Percentiles rank a stretch among this genome's conserved stretches.
These are phyloP conservation scores for Leptodactylus fuscus DNA, from an alignment of 2,113 vertebrate genomes.

Conservation along the genomic window DNA sequence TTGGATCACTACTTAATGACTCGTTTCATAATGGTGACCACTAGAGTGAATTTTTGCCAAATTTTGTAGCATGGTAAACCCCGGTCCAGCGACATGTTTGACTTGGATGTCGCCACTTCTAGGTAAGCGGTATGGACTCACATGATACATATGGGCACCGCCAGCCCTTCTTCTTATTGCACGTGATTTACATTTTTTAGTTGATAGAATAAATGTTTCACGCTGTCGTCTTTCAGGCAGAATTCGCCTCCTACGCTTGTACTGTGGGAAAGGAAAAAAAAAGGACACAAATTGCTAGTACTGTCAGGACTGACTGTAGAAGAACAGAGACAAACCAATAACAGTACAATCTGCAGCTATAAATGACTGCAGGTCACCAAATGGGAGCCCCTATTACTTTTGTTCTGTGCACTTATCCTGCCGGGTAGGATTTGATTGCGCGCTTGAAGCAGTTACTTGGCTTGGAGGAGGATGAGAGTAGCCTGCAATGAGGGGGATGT, in stretches of 20 bases:
- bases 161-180: constrained; percentile 13
- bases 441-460: background rate
- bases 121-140: too few relatives aligned
- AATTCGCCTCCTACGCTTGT: constrained; percentile 45
- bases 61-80: too few relatives aligned
- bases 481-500: background rate
- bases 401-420: constrained; percentile 1
- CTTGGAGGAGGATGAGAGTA: background rate
- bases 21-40: too few relatives aligned
- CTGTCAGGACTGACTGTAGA: constrained; percentile 46
- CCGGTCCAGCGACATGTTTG: too few relatives aligned
- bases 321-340: constrained; percentile 31
- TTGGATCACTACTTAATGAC: too few relatives aligned
- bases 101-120: too few relatives aligned
- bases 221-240: constrained; percentile 34
- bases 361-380: constrained; percentile 43
- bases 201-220: constrained; percentile 32
- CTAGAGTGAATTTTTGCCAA: too few relatives aligned
- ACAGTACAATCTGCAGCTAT: constrained; percentile 27
- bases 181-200: constrained; percentile 35
- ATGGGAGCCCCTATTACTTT: constrained; percentile 8
- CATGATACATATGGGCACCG: background rate
- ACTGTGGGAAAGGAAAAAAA: constrained; percentile 2
- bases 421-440: constrained; percentile 7
- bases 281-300: constrained; percentile 44